Conservation (phyloP, 2,113 vertebrate genomes). For the Phrynosoma platyrhinos region DNA sequence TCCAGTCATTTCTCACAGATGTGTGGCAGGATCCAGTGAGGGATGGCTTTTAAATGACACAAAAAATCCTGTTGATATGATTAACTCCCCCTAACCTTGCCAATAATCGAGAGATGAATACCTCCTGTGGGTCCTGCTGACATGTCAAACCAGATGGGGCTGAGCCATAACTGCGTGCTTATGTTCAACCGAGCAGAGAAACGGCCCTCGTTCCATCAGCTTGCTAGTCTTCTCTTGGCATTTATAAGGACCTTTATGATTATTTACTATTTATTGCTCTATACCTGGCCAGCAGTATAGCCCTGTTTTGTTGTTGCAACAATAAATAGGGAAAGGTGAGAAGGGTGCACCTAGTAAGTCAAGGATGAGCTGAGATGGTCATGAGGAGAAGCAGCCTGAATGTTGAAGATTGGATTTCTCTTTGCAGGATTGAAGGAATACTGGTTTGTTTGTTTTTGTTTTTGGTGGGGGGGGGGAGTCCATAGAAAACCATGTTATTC, state of each 20-base stretch:
- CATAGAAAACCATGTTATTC: no score
- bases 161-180: neutral
- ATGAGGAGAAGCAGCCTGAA: neutral
- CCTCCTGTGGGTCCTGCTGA: neutral
- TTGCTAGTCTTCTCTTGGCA: neutral
- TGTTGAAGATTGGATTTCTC: neutral
- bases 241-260: constrained; percentile 2
- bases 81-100: constrained; percentile 24
- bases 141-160: constrained; percentile 10
- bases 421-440: no score
- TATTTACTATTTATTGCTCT: constrained; percentile 28
- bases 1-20: neutral
- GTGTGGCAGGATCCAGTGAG: neutral
- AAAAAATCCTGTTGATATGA: constrained; percentile 26
- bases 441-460: no score
- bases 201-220: neutral
- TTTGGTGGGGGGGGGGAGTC: no score
- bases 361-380: no score
- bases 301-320: neutral
- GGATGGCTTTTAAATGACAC: neutral
- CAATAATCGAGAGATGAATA: constrained; percentile 26
- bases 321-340: no score
- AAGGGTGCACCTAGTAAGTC: no score
- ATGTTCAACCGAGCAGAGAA: constrained; percentile 14
- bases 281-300: neutral